Conservation (phyloP, 2,113 vertebrate genomes). For the Erinaceus europaeus region DNA sequence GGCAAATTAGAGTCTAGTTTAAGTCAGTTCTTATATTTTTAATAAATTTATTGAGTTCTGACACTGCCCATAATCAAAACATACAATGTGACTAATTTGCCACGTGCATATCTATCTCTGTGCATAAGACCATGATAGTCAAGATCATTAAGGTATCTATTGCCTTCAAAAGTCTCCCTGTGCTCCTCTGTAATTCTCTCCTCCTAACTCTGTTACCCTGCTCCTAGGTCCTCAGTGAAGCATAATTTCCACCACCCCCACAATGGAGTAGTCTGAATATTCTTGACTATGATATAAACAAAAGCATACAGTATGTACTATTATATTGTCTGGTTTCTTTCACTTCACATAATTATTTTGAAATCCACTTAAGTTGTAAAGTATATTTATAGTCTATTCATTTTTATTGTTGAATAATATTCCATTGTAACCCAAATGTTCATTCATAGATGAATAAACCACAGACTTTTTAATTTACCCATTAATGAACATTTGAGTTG, state of each 20-base stretch:
- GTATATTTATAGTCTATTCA: background rate
- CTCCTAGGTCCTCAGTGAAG: background rate
- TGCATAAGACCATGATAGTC: background rate
- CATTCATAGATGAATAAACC: too few relatives aligned
- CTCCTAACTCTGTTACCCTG: background rate
- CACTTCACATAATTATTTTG: background rate
- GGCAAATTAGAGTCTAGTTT: background rate
- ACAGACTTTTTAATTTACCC: too few relatives aligned
- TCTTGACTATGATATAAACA: background rate
- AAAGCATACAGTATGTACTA: background rate
- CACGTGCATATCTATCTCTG: background rate
- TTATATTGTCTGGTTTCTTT: background rate
- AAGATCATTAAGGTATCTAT: background rate
- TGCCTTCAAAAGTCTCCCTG: background rate
- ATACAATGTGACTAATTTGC: background rate
- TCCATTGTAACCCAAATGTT: too few relatives aligned
- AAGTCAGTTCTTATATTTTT: background rate
- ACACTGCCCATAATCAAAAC: background rate
- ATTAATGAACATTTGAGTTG: too few relatives aligned
- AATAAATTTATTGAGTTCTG: background rate
- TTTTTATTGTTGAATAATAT: background rate
- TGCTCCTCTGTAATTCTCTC: background rate
- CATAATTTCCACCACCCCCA: background rate
- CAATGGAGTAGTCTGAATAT: background rate
- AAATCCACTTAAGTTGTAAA: background rate